These are phyloP conservation scores for Drosophila santomea DNA, from an alignment of 1,140 invertebrate species.

Conservation along the genomic window DNA sequence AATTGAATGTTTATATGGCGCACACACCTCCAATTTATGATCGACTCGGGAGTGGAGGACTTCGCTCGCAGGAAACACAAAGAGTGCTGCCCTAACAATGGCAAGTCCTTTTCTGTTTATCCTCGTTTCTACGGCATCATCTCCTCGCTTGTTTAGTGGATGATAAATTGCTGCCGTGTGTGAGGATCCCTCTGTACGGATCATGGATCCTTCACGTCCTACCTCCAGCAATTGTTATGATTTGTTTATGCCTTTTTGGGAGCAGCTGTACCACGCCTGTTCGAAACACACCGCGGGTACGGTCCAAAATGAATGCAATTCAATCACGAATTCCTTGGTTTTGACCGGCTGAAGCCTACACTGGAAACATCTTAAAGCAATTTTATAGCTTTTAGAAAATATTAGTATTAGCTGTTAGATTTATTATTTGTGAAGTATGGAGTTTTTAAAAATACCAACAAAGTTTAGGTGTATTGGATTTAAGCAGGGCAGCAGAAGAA, in stretches of 20 bases:
- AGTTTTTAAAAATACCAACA: too few relatives aligned
- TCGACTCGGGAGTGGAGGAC: slow-evolving; percentile 4
- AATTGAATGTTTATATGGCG: slow-evolving; percentile 78
- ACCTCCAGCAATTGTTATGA: slow-evolving; percentile 62
- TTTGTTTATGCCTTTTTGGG: slow-evolving; percentile 64
- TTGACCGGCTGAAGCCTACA: neutral
- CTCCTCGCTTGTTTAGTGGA: slow-evolving; percentile 61
- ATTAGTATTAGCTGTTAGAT: neutral
- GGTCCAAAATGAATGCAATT: slow-evolving; percentile 41
- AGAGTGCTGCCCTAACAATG: slow-evolving; percentile 40
- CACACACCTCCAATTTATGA: slow-evolving; percentile 53
- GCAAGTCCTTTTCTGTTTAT: slow-evolving; percentile 45
- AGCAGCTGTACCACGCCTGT: slow-evolving; percentile 69
- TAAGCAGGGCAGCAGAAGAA: too few relatives aligned
- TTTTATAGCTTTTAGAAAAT: neutral
- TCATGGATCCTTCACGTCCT: slow-evolving; percentile 24
- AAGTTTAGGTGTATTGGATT: too few relatives aligned
- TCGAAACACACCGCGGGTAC: slow-evolving; percentile 10
- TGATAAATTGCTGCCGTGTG: slow-evolving; percentile 72
- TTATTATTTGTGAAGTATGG: too few relatives aligned
- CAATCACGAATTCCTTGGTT: slow-evolving; percentile 18
- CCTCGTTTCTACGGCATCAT: slow-evolving; percentile 27
- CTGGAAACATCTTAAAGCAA: neutral
- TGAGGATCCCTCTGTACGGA: slow-evolving; percentile 7
- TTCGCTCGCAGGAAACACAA: slow-evolving; percentile 36